These are phyloP conservation scores for Napeogenes inachia DNA, from an alignment of 2,888 invertebrate genomes.

Conservation along the genomic window DNA sequence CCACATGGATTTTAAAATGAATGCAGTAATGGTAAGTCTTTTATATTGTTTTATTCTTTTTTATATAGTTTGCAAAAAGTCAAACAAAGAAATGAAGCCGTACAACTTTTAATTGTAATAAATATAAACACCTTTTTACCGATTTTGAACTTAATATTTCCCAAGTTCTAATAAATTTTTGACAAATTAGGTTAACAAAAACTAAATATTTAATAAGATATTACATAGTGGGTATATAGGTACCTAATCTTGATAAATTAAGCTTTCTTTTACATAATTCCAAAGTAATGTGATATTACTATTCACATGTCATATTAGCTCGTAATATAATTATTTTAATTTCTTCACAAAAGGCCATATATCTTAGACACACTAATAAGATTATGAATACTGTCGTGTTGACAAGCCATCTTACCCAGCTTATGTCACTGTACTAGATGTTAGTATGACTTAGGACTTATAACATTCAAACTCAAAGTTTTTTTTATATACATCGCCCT, in stretches of 20 bases:
- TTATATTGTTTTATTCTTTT: background rate
- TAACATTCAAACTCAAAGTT: too few species aligned
- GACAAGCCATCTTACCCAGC: background rate
- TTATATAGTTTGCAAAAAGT: background rate
- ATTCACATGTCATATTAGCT: background rate
- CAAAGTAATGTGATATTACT: background rate
- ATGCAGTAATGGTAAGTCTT: conserved; percentile 90
- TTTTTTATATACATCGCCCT: too few species aligned
- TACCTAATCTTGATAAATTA: too few species aligned
- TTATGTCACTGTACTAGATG: background rate
- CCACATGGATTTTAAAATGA: conserved; percentile 95
- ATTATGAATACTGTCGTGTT: background rate
- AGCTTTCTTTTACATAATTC: too few species aligned
- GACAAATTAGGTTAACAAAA: too few species aligned
- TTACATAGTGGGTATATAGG: too few species aligned
- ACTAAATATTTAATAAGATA: too few species aligned
- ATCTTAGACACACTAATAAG: conserved; percentile 1
- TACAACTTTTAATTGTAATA: too few species aligned
- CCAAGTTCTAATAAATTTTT: too few species aligned
- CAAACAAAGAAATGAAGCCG: too few species aligned
- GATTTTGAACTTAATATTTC: too few species aligned
- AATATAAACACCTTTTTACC: too few species aligned
- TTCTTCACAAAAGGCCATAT: conserved; percentile 7
- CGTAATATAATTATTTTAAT: conserved; percentile 14
- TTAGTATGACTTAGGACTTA: background rate